phyloP scores from a whole-genome alignment of 2,797 vertebrate genomes.

The Poecilia picta region DNA sequence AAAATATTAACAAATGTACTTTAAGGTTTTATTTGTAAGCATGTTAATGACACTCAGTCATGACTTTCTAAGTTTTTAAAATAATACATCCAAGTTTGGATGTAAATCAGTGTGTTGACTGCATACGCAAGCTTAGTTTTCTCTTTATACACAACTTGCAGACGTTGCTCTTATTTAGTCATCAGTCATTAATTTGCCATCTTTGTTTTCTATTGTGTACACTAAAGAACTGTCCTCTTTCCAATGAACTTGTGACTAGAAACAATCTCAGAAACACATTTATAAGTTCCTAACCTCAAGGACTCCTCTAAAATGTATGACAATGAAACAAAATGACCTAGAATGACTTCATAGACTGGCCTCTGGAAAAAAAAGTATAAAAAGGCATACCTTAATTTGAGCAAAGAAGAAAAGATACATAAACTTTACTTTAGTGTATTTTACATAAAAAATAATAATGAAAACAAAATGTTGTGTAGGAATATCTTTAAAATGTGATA shows the following conservation, averaged over 20 bases:
- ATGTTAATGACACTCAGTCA: not conserved
- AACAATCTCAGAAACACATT: not conserved
- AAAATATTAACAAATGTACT: not conserved
- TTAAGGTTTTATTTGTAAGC: not conserved
- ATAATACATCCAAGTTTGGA: not conserved
- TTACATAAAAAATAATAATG: not conserved
- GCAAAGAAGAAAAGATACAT: not conserved
- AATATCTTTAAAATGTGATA: not conserved
- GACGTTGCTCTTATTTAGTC: not conserved
- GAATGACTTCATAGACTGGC: not conserved
- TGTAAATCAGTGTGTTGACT: not conserved
- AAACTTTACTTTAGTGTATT: not conserved
- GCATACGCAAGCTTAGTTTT: not conserved
- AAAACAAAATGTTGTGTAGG: not conserved
- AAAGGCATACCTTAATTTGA: not conserved
- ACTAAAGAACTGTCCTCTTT: not conserved
- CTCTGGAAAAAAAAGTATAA: not conserved
- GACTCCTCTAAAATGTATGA: not conserved
- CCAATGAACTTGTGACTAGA: not conserved
- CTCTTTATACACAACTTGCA: not conserved
- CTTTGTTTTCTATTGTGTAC: not conserved
- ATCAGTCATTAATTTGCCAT: not conserved
- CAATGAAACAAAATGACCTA: not conserved
- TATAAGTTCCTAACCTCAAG: not conserved
- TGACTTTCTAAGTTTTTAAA: not conserved